A percentile compares a stretch with the other conserved stretches of the same genome.
Conservation (phyloP, 2,113 vertebrate species). For the Felis chaus region DNA sequence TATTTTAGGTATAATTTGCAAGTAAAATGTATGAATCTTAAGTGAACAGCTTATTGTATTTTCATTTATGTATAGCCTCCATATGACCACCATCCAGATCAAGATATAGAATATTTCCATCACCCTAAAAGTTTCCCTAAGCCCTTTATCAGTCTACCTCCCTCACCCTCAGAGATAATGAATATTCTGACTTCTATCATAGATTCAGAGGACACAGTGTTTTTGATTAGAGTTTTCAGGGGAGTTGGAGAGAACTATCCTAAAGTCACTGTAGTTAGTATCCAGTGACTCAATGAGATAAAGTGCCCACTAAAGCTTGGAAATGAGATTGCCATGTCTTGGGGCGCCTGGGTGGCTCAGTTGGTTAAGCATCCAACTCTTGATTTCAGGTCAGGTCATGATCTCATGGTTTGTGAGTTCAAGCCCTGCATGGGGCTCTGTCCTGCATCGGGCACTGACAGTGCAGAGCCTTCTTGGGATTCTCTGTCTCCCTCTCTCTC, state of each 20-base stretch:
- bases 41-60: background rate
- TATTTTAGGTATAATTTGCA: background rate
- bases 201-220: background rate
- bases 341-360: too few relatives aligned
- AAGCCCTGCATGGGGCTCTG: too few relatives aligned
- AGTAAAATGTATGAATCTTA: background rate
- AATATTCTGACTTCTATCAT: background rate
- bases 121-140: background rate
- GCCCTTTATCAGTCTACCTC: background rate
- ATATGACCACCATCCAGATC: background rate
- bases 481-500: too few relatives aligned
- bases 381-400: too few relatives aligned
- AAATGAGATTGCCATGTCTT: background rate
- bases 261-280: background rate
- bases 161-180: background rate
- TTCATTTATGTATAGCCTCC: background rate
- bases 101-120: background rate
- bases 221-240: constrained; percentile 1
- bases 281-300: background rate
- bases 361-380: too few relatives aligned
- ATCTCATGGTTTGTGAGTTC: too few relatives aligned
- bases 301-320: background rate
- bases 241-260: background rate
- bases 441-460: too few relatives aligned
- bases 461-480: too few relatives aligned